Conservation (phyloP, 2,113 vertebrate genomes). For the Menura novaehollandiae region DNA sequence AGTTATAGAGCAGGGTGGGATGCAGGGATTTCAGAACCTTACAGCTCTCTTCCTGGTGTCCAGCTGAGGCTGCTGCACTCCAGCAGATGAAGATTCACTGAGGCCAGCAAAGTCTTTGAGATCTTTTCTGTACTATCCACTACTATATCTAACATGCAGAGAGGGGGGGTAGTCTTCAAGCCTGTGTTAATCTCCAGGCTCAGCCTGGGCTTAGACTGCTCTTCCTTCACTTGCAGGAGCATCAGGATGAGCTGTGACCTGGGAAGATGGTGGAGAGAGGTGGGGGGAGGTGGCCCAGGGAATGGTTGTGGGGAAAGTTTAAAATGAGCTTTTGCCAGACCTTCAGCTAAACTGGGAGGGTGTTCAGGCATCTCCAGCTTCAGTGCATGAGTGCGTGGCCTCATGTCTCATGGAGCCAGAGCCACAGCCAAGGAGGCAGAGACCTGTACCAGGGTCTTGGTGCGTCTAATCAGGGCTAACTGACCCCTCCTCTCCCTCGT, state of each 20-base stretch:
- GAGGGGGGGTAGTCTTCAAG: neutral
- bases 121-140: neutral
- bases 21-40: neutral
- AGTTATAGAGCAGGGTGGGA: neutral
- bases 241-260: neutral
- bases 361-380: neutral
- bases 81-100: neutral
- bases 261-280: neutral
- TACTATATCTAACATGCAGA: neutral
- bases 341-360: neutral
- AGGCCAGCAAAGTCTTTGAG: neutral
- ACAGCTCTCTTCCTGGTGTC: accelerated
- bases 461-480: neutral
- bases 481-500: neutral
- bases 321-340: neutral
- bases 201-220: neutral
- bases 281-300: neutral
- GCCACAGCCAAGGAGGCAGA: neutral
- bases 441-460: neutral
- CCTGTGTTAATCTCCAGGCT: accelerated
- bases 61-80: neutral
- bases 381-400: accelerated
- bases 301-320: neutral
- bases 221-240: neutral
- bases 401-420: neutral